Percentiles rank a stretch among this genome's conserved stretches.
phyloP scores from a whole-genome alignment of 2,113 vertebrate species.

The Anarrhichthys ocellatus region DNA sequence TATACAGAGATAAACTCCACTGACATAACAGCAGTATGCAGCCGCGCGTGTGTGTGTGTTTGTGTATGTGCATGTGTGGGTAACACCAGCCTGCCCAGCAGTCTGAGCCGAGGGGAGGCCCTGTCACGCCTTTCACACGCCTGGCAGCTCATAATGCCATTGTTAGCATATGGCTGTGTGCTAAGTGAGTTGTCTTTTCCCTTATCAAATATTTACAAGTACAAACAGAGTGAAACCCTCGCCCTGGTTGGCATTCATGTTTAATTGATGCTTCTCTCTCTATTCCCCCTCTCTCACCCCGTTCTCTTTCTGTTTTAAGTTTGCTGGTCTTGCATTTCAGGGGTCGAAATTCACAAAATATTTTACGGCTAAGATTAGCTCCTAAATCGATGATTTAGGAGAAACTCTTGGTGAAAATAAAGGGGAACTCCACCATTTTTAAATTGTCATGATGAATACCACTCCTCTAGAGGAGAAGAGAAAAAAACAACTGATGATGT shows the following conservation, averaged over 20 bases:
- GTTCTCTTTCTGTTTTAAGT: conserved; percentile 33
- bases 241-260: conserved; percentile 72
- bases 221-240: conserved; percentile 79
- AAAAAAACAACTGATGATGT: background rate
- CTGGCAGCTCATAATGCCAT: conserved; percentile 60
- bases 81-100: conserved; percentile 4
- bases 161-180: conserved; percentile 77
- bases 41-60: background rate
- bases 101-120: conserved; percentile 43
- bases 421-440: background rate
- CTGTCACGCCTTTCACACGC: conserved; percentile 47
- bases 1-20: conserved; percentile 40
- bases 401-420: background rate
- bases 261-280: conserved; percentile 67
- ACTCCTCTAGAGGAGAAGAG: background rate
- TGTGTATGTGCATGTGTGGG: conserved; percentile 1
- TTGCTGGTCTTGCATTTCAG: conserved; percentile 21
- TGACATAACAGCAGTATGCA: conserved; percentile 41
- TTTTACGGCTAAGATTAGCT: background rate
- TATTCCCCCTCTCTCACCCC: background rate
- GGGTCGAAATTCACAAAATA: background rate
- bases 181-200: conserved; percentile 75
- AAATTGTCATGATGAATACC: background rate
- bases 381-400: background rate
- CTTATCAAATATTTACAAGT: conserved; percentile 82